Base-by-base conservation (phyloP, 1,140 invertebrate genomes). In the Trigoniulus corallinus region DNA sequence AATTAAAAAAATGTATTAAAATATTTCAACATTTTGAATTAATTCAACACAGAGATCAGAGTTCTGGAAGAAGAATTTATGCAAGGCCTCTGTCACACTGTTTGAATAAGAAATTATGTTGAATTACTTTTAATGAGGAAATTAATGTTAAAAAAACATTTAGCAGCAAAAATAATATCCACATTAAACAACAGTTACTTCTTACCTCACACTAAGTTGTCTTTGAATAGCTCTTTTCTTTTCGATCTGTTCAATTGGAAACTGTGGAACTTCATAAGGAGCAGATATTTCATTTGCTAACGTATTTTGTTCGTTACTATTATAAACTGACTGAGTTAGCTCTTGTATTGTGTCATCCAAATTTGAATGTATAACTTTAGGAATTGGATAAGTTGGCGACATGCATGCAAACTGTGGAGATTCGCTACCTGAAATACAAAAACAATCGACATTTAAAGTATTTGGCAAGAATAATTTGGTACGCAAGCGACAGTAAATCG, bases 191-290 rank as follows among this genome's bases (percentile, higher is more conserved):
- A n/a, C n/a, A n/a, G n/a, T n/a, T n/a, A n/a, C n/a, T n/a, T n/a
- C n/a, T n/a, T 71, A 91, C 85, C 82, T 86, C 53, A 79, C 78
- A 61, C 84, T 91, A 2, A 94, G 72, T 62, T 93, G 86, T n/a
- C 88, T 71, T 61, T 94, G 88, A 51, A 92, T 82, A 29, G 87
- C 79, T 7, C 89, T 72, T 61, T 93, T 91, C 67, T 86, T 88
- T 68, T 96, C 89, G 50, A 88, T 88, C 62, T 94, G 87, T 65
- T 96, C 91, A 59, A 97, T 97, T 0, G 93, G 92, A 67, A 94
- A 96, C 67, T 94, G 87, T 0, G 89, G 88, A 15, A 95, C 84
- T 69, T 95, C 89, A 64, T 93, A 96, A 0, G 89, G 87, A 7
- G 88, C 87, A 15, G 86, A 91, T 54, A 93, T 81, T 68, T 92